Conservation (phyloP, 2,888 invertebrate species). For the Spicauda simplicius region DNA sequence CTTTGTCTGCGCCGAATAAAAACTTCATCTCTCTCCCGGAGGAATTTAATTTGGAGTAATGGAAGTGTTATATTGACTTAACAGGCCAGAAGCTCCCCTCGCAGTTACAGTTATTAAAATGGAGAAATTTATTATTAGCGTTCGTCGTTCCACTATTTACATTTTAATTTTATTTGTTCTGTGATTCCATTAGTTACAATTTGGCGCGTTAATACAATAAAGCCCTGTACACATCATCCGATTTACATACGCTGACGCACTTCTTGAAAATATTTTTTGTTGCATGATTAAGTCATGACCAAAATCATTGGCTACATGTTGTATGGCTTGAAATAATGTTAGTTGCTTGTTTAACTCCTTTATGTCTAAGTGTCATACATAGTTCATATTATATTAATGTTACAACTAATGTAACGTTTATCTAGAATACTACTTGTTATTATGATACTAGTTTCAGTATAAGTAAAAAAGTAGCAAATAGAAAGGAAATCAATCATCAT, state of each 20-base stretch:
- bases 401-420: too few species aligned
- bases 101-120: conserved; percentile 84
- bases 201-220: conserved; percentile 75
- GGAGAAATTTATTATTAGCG: conserved; percentile 85
- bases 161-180: conserved; percentile 85
- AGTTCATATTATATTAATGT: too few species aligned
- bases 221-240: conserved; percentile 38
- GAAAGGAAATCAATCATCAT: too few species aligned
- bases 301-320: too few species aligned
- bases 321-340: too few species aligned
- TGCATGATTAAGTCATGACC: too few species aligned
- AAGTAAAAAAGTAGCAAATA: too few species aligned
- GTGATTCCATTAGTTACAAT: conserved; percentile 82
- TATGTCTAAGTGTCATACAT: too few species aligned
- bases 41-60: conserved; percentile 85
- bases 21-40: conserved; percentile 82
- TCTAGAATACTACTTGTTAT: too few species aligned
- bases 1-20: conserved; percentile 77
- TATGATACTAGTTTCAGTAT: too few species aligned
- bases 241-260: neutral
- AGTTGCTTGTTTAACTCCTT: too few species aligned
- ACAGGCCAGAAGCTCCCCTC: conserved; percentile 83
- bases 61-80: conserved; percentile 86
- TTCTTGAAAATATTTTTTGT: neutral
- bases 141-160: conserved; percentile 81